A percentile compares a stretch with the other conserved stretches of the same genome.
Conservation (phyloP, 1,140 invertebrate genomes). For the Bombus pascuorum region DNA sequence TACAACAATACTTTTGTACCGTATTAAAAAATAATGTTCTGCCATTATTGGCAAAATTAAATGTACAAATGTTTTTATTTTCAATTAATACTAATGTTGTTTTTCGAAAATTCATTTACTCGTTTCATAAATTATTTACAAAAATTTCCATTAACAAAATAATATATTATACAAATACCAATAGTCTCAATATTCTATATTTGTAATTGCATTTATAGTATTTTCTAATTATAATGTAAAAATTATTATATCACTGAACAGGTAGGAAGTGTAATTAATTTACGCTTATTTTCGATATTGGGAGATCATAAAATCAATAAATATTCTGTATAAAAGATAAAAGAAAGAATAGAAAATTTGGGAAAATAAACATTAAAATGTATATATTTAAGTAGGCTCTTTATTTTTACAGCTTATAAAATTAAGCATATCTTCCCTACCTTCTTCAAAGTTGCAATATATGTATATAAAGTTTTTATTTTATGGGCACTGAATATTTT, state of each 20-base stretch:
- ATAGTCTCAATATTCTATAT: neutral
- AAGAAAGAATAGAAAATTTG: constrained; percentile 22
- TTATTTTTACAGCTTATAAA: constrained; percentile 27
- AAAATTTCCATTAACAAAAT: neutral
- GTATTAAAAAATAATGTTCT: constrained; percentile 10
- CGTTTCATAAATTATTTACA: neutral
- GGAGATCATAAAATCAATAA: neutral
- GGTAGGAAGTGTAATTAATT: neutral
- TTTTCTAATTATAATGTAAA: constrained; percentile 3
- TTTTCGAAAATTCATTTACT: constrained; percentile 13
- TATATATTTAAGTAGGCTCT: constrained; percentile 38
- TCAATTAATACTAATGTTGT: neutral
- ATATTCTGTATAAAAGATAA: constrained; percentile 22
- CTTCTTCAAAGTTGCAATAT: constrained; percentile 1
- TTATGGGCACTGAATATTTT: neutral
- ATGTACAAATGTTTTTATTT: constrained; percentile 31
- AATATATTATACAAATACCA: neutral
- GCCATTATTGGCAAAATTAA: constrained; percentile 10
- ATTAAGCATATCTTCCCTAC: constrained; percentile 22
- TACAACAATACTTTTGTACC: constrained; percentile 34
- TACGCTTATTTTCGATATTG: neutral
- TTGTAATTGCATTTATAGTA: neutral
- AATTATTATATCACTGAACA: neutral
- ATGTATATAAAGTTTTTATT: constrained; percentile 27
- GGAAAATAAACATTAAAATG: constrained; percentile 33